Base-by-base conservation (phyloP, 1,140 invertebrate species). In the Rhizoglyphus robini region DNA sequence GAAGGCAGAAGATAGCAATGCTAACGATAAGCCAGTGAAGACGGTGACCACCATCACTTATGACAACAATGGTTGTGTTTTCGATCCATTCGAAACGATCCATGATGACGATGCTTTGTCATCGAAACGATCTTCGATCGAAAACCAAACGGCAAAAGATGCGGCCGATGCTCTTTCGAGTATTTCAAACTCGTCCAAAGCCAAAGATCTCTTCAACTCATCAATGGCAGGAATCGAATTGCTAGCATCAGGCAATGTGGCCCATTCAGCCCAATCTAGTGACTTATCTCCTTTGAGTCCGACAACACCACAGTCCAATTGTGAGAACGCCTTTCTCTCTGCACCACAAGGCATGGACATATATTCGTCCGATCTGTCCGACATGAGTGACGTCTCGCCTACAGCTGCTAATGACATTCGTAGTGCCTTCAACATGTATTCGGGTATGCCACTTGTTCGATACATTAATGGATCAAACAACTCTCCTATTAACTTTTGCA, bases 81-180 rank as follows among this genome's bases (percentile, higher is more conserved):
- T 69, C 38, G 68, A 69, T 68, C 68, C 68, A 32, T 69, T 69
- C 30, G 67, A 46, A 31, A 69, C 68, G 1, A 69, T 69, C 41
- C 29, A 51, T 54, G 68, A 69, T 58, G 68, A 69, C 38, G 51
- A 63, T 29, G 18, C 15, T 23, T 38, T 60, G 8, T 60, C 58
- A n/a, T 60, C 58, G 15, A 60, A 60, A 46, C 15, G 58, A 18
- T 60, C 58, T 32, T 60, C 58, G 36, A 46, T 60, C 25, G 58
- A 60, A 60, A 18, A 38, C 13, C n/a, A 4, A 8, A 5, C 4
- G 4, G 4, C 5, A 38, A 5, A 13, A 27, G 15, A 34, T n/a
- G 13, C 58, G 15, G 13, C n/a, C 4, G 30, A 60, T 11, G 27
- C 23, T 54, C 51, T 25, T 54, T 32, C 23, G 23, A 32, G 8